Base-by-base conservation (phyloP, 2,888 invertebrate genomes). In the Liopterus haemorrhoidalis region DNA sequence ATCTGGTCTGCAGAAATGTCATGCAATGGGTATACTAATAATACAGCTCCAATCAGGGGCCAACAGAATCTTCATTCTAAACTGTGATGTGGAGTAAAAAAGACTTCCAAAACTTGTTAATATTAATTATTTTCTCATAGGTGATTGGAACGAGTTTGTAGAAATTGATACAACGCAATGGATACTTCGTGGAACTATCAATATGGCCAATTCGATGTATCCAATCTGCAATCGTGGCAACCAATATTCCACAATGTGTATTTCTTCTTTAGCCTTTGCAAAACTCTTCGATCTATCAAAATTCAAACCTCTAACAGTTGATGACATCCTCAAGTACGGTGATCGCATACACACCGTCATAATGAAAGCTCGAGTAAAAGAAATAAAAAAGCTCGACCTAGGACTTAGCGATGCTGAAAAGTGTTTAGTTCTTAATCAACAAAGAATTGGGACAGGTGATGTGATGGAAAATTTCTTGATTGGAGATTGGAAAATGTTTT, bases 311-410 rank as follows among this genome's bases (percentile, higher is more conserved):
- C 59, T 66, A 1, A 64, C 79, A 1, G 58, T 82, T 3, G 79
- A 81, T 59, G 71, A 74, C 0, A 68, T 81, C 2, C 55, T 82
- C 6, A 76, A 75, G 52, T 80, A 81, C 48, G 82, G 82, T 0
- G 81, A 82, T 60, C 59, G 74, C 0, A 59, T 82, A 2, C 73
- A 78, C 56, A 73, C 73, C 0, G 67, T 70, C 55, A 71, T 75
- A 0, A 55, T 70, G 28, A 64, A 32, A 21, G 33, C 22, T 31
- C 35, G 47, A 46, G 32, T 43, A 62, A 18, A 49, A 51, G n/a
- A 11, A 24, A 32, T 25, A 16, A 22, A 44, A 2, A 30, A 31
- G 2, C 11, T 9, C 21, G 18, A 21, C 32, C 15, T 53, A 16
- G 51, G 54, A 12, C 49, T 66, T 8, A 55, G 54, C 0, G 58